Conservation (phyloP, 2,113 vertebrate genomes). For the Azemiops feae region DNA sequence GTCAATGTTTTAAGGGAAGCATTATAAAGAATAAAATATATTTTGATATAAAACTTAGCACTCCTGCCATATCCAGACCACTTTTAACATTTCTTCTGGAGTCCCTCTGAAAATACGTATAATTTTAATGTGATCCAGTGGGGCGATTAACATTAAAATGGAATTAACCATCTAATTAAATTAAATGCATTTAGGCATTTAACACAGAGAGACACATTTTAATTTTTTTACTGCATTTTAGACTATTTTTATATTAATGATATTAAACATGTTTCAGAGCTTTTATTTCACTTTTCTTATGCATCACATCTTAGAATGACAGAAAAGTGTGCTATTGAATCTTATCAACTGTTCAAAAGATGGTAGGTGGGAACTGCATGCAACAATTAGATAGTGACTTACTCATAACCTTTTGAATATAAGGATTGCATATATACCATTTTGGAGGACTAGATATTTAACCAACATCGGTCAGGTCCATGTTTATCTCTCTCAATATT, state of each 20-base stretch:
- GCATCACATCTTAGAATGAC: not conserved
- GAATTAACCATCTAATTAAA: not conserved
- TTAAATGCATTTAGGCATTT: not conserved
- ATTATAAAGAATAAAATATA: too few relatives aligned
- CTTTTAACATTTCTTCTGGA: not conserved
- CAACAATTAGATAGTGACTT: not conserved
- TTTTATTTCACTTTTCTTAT: not conserved
- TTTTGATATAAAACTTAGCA: not conserved
- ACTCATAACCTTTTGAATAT: not conserved
- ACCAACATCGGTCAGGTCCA: not conserved
- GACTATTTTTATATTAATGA: not conserved
- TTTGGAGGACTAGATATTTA: not conserved
- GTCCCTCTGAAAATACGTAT: not conserved
- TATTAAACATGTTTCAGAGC: not conserved
- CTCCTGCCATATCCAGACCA: not conserved
- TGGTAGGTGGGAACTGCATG: not conserved
- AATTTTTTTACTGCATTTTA: not conserved
- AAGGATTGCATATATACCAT: not conserved
- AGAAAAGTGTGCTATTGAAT: not conserved
- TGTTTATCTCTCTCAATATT: not conserved
- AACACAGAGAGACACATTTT: not conserved
- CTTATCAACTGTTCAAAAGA: not conserved
- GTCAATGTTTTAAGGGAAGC: too few relatives aligned
- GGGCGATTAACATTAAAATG: not conserved
- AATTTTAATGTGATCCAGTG: not conserved